Evolutionary conservation across 30 jellyfish, hydroid and myxozoan species (phyloP).

Genomic region (Chrysaora quinquecirrha): DNA sequence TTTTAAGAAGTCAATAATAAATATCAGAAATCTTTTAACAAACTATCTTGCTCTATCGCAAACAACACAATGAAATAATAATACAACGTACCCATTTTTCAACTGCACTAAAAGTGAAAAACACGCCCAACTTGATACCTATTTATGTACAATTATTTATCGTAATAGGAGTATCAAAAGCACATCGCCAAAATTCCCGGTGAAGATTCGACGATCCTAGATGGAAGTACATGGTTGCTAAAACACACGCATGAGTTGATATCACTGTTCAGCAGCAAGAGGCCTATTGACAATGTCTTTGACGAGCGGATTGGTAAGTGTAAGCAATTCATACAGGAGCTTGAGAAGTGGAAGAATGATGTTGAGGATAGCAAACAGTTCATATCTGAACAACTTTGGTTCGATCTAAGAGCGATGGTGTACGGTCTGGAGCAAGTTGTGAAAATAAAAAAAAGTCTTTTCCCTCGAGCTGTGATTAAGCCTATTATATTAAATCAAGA

Average conservation of each 20-base stretch:
- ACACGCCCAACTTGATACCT: neutral
- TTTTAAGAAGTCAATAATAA: neutral
- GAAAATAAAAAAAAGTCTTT: neutral
- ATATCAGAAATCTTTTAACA: neutral
- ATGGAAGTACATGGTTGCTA: neutral
- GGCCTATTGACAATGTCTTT: neutral
- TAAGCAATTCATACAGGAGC: neutral
- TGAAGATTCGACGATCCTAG: neutral
- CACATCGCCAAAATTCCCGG: neutral
- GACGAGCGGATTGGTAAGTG: neutral
- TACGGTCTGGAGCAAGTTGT: conserved; percentile 20
- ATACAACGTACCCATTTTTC: neutral
- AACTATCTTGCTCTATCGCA: neutral
- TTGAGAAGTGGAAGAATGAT: neutral
- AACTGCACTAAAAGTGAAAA: neutral
- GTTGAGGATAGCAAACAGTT: neutral
- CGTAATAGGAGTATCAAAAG: neutral
- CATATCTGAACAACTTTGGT: neutral
- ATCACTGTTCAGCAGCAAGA: neutral
- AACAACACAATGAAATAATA: neutral
- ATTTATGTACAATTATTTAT: neutral
- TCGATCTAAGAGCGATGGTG: conserved; percentile 19
- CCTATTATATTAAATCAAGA: neutral
- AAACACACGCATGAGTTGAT: conserved; percentile 13
- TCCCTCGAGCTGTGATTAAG: neutral